Evolutionary conservation across 2,888 invertebrate genomes (phyloP).

Genomic region (Micropterix aruncella): DNA sequence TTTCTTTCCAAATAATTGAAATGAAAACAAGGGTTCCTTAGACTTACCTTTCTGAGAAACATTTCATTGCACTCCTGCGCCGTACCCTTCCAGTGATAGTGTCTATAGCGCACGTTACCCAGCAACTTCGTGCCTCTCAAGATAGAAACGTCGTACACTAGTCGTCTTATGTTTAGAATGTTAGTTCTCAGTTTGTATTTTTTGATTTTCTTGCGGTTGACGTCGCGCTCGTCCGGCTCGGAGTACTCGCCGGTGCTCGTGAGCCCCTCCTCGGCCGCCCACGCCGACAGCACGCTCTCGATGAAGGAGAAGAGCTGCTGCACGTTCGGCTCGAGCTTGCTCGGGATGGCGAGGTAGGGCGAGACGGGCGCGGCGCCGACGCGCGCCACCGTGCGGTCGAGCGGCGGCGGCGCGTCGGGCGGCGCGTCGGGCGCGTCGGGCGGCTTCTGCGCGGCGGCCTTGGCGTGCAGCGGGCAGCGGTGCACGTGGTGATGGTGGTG

Average conservation of each 20-base stretch:
- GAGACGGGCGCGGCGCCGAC: slow-evolving; percentile 33
- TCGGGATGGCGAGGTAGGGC: slow-evolving; percentile 36
- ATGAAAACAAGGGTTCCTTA: no score
- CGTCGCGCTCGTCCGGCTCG: slow-evolving; percentile 55
- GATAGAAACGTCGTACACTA: slow-evolving; percentile 57
- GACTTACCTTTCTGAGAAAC: slow-evolving; percentile 77
- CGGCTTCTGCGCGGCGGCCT: slow-evolving; percentile 16
- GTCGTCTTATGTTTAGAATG: slow-evolving; percentile 50
- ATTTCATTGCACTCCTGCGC: slow-evolving; percentile 80
- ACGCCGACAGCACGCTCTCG: slow-evolving; percentile 63
- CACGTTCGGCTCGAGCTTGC: slow-evolving; percentile 58
- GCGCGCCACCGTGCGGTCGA: slow-evolving; percentile 20
- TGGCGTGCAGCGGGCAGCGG: slow-evolving; percentile 31
- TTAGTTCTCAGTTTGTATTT: slow-evolving; percentile 51
- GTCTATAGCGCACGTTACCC: slow-evolving; percentile 57
- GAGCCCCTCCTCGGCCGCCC: slow-evolving; percentile 60
- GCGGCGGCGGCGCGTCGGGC: slow-evolving; percentile 17
- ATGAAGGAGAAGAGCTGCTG: slow-evolving; percentile 73
- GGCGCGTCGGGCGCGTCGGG: slow-evolving; percentile 20
- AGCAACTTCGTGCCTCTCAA: slow-evolving; percentile 49
- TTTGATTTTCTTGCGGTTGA: slow-evolving; percentile 42
- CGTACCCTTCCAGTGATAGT: slow-evolving; percentile 75
- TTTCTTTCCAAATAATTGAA: no score
- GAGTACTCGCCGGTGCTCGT: slow-evolving; percentile 61
- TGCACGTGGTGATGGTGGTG: slow-evolving; percentile 31